phyloP scores from a whole-genome alignment of 1,140 invertebrate genomes.

The Orius laevigatus region DNA sequence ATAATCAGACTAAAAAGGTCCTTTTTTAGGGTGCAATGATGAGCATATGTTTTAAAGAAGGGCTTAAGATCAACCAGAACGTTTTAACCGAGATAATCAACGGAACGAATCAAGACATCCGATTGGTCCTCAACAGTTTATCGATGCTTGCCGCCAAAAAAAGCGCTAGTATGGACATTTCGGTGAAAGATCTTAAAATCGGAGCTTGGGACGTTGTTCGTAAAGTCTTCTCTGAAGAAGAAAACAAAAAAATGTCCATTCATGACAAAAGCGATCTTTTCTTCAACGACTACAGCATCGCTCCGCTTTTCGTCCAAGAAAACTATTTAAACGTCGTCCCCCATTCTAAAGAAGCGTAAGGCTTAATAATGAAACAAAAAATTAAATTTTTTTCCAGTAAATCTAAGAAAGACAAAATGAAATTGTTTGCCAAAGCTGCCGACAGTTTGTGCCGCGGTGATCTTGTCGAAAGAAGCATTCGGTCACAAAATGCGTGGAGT shows the following conservation, averaged over 20 bases:
- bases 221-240: constrained; percentile 72
- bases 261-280: constrained; percentile 83
- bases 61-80: constrained; percentile 60
- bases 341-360: constrained; percentile 11
- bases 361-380: background rate
- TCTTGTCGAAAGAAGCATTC: constrained; percentile 63
- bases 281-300: constrained; percentile 92
- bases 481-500: constrained; percentile 64
- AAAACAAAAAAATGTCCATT: constrained; percentile 66
- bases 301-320: constrained; percentile 92
- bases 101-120: constrained; percentile 80
- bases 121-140: constrained; percentile 82
- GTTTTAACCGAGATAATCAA: constrained; percentile 68
- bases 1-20: background rate
- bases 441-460: constrained; percentile 77
- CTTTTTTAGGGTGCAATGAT: constrained; percentile 62
- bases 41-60: constrained; percentile 83
- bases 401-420: constrained; percentile 39
- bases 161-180: constrained; percentile 31
- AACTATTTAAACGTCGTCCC: constrained; percentile 76
- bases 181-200: constrained; percentile 68
- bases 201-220: constrained; percentile 88
- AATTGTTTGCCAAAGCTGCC: constrained; percentile 58
- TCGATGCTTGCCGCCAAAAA: constrained; percentile 44
- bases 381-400: constrained; percentile 25